Percentiles rank a stretch among this genome's conserved stretches.
phyloP scores from a whole-genome alignment of 2,888 invertebrate species.

The Drosophila falleni region DNA sequence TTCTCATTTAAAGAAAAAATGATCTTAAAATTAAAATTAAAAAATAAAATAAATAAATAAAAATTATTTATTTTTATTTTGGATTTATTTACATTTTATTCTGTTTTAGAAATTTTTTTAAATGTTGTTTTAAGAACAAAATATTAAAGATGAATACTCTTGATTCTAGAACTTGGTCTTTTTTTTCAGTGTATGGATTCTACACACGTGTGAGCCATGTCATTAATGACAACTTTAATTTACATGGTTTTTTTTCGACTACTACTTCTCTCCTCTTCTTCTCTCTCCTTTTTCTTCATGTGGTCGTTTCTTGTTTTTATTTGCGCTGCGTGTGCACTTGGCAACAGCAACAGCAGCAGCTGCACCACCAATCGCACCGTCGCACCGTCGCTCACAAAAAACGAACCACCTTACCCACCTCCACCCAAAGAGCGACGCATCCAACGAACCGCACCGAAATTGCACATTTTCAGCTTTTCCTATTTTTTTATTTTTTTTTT shows the following conservation, averaged over 20 bases:
- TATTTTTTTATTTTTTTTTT: slow-evolving; percentile 5
- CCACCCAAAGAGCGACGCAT: slow-evolving; percentile 36
- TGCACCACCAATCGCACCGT: slow-evolving; percentile 28
- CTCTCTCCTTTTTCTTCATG: slow-evolving; percentile 1
- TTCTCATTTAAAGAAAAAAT: too few species aligned
- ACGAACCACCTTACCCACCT: slow-evolving; percentile 24
- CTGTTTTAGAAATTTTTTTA: too few species aligned
- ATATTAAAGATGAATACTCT: too few species aligned
- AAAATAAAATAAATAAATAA: too few species aligned
- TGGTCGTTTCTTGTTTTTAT: slow-evolving; percentile 22
- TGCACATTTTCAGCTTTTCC: slow-evolving; percentile 46
- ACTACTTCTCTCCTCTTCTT: neutral
- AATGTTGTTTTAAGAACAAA: too few species aligned
- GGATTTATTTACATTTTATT: too few species aligned
- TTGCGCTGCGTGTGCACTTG: slow-evolving; percentile 68
- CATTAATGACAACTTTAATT: slow-evolving; percentile 73
- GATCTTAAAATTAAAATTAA: too few species aligned
- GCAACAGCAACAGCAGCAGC: slow-evolving; percentile 54
- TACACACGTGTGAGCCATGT: slow-evolving; percentile 41
- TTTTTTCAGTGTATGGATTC: too few species aligned
- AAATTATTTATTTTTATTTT: too few species aligned
- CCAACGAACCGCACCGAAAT: slow-evolving; percentile 53
- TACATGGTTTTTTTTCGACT: slow-evolving; percentile 36
- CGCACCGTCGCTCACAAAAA: slow-evolving; percentile 7
- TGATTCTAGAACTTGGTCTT: too few species aligned